Percentiles rank a stretch among this genome's conserved stretches.
These are phyloP conservation scores for Hassar affinis DNA, from an alignment of 2,113 vertebrate species.

Conservation along the genomic window DNA sequence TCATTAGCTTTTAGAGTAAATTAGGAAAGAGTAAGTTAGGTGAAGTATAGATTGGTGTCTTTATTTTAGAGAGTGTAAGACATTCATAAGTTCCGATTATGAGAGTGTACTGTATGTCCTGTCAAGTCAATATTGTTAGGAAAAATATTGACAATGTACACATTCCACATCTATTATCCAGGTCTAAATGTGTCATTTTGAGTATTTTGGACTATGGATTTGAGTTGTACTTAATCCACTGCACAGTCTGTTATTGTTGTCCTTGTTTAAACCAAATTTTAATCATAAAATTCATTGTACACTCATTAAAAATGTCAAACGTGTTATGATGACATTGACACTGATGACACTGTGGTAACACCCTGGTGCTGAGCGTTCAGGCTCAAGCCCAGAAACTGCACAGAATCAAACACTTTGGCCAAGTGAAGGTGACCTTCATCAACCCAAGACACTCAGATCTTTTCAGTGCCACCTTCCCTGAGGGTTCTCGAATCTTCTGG, in stretches of 20 bases:
- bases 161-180: background rate
- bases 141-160: background rate
- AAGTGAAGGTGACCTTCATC: conserved; percentile 61
- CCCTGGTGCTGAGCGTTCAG: background rate
- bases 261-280: background rate
- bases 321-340: background rate
- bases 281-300: background rate
- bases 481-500: conserved; percentile 60
- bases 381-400: background rate
- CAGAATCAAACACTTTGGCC: background rate
- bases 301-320: background rate
- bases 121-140: background rate
- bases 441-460: conserved; percentile 11
- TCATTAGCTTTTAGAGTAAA: no score
- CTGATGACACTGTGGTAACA: background rate
- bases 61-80: background rate
- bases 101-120: background rate
- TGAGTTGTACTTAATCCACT: background rate
- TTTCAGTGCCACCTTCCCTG: conserved; percentile 58
- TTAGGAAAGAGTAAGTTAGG: no score
- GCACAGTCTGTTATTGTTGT: background rate
- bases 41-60: no score
- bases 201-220: background rate
- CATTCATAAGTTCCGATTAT: background rate
- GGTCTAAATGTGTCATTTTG: background rate